Evolutionary conservation across 2,113 vertebrate species (phyloP).

Genomic region (Lampris megalopsis): DNA sequence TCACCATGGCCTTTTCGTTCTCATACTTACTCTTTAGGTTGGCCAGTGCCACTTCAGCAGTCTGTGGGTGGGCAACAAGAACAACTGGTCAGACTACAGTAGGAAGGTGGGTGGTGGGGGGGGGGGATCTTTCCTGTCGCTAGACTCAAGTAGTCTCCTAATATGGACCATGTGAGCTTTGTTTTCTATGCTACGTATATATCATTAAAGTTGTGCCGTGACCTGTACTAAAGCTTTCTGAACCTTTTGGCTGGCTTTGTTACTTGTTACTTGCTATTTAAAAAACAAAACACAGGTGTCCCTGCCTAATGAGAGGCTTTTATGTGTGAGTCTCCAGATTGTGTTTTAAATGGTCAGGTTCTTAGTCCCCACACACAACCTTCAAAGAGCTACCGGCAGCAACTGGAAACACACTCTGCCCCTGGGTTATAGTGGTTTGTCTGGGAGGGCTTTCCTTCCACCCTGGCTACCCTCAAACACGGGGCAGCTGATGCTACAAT

Average conservation of each 20-base stretch:
- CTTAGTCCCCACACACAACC: conserved; percentile 36
- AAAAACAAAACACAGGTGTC: conserved; percentile 19
- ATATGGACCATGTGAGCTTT: conserved; percentile 17
- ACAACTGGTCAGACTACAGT: conserved; percentile 45
- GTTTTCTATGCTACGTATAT: neutral
- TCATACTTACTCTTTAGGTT: conserved; percentile 99
- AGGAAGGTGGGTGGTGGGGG: neutral
- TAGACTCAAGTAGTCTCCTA: conserved; percentile 4
- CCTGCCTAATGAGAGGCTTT: conserved; percentile 37
- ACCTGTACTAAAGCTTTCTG: neutral
- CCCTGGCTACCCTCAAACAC: conserved; percentile 37
- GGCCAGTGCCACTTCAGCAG: conserved; percentile 95
- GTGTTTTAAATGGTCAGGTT: conserved; percentile 3
- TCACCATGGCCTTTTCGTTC: conserved; percentile 98
- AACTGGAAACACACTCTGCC: conserved; percentile 54
- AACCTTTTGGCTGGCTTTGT: conserved; percentile 5
- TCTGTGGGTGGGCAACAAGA: conserved; percentile 77
- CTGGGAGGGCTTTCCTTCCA: conserved; percentile 28
- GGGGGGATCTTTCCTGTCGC: conserved; percentile 11
- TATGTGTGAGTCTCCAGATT: conserved; percentile 6
- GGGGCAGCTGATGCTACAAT: conserved; percentile 49
- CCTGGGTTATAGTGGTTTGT: conserved; percentile 22
- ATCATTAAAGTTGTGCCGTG: conserved; percentile 3
- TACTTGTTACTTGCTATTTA: conserved; percentile 10
- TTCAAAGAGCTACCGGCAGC: conserved; percentile 50